Base-by-base conservation (phyloP, 2,797 vertebrate genomes). In the Limnodromus scolopaceus region DNA sequence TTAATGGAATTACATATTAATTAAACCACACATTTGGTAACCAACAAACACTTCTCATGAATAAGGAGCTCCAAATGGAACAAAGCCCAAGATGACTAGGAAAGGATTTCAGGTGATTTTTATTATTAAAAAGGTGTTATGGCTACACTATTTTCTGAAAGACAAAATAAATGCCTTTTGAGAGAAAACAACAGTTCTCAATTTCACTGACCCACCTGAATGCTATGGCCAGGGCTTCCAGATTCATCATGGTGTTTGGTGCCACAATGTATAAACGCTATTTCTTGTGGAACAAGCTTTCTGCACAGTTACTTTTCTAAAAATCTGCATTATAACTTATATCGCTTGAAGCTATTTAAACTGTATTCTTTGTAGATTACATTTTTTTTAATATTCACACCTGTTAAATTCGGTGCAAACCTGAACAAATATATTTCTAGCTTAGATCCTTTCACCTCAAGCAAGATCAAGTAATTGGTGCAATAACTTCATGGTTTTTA, bases 391-490 rank as follows among this genome's bases (percentile, higher is more conserved):
- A 93, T 84, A 96, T 58, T 92, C 46, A 49, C 41, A 84, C 32
- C 74, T 55, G 39, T 46, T 91, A 92, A 94, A 76, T 88, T 86
- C 74, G 63, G 61, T 64, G 54, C 84, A 95, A 96, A 94, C 76
- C 64, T 28, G 16, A 81, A 80, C 57, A 89, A 92, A 91, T 30
- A 34, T 16, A 12, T 41, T 92, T 78, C 86, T 81, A 84, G 66
- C 84, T 92, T 78, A 92, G 90, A 95, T 82, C 66, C 76, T 96
- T 89, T 87, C 84, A 94, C 89, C 74, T 95, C 64, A 60, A 97
- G 95, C 78, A 93, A 81, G 75, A 91, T 88, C 70, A 68, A 96
- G 65, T 96, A 97, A 98, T 96, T 96, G 92, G 71, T 63, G 69
- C 84, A 95, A 77, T 92, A 96, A 96, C 41, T 60, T 94, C 75